Conservation (phyloP, 2,888 invertebrate species). For the Mesochorus sp. region DNA sequence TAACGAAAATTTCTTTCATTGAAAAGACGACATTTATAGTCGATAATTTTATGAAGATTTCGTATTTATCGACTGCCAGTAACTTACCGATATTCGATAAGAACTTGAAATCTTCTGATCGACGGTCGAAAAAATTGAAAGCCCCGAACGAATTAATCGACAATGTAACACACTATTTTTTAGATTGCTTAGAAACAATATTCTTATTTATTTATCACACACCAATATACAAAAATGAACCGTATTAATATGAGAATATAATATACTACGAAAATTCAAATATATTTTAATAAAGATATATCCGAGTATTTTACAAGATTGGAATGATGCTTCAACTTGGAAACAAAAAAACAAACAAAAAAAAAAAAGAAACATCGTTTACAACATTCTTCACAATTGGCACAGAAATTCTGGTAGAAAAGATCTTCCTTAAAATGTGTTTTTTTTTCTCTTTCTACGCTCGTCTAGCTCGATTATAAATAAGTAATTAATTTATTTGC, state of each 20-base stretch:
- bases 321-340: constrained; percentile 77
- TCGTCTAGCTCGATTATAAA: constrained; percentile 78
- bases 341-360: constrained; percentile 36
- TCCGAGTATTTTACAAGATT: constrained; percentile 82
- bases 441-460: constrained; percentile 64
- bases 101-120: too few species aligned
- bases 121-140: too few species aligned
- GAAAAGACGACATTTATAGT: too few species aligned
- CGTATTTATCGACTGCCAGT: background rate
- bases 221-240: constrained; percentile 82
- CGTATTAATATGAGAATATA: constrained; percentile 82
- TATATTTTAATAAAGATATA: constrained; percentile 80
- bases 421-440: constrained; percentile 62
- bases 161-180: too few species aligned
- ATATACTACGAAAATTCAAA: constrained; percentile 81
- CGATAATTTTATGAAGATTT: too few species aligned
- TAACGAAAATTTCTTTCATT: too few species aligned
- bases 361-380: constrained; percentile 70
- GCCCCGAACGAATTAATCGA: too few species aligned
- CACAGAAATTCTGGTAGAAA: constrained; percentile 82
- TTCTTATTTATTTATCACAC: constrained; percentile 82
- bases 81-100: background rate
- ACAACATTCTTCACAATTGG: constrained; percentile 81
- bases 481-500: constrained; percentile 78
- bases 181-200: constrained; percentile 81